Evolutionary conservation across 2,113 vertebrate species (phyloP), one percentile per base, ranked within the genome.

Genomic region (Ophiodon elongatus): DNA sequence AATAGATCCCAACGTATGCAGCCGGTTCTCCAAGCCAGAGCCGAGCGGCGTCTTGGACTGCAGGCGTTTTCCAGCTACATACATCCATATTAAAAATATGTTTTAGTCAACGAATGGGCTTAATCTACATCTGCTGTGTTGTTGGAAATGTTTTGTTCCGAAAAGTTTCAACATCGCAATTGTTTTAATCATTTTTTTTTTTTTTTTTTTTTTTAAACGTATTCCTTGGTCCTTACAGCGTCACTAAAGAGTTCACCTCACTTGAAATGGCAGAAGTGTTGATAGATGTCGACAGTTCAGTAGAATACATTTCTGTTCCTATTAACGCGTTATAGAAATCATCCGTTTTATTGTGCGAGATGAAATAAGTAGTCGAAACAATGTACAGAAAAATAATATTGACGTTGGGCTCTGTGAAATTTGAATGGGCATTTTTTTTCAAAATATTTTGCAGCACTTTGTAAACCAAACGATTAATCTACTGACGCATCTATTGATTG

Each of bases 1-100:
- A 90, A 84, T 64, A 41, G 63, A 85, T 77, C 78, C 83, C 47
- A 80, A 85, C 77, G 79, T 79, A 63, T 78, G 77, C 75, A 78
- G 84, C 69, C 52, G 50, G 72, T 70, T 85, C 56, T 73, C 71
- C 83, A 84, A 81, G 80, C 52, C 35, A 3, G 33, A 41, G 21
- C 0, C 13, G 45, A 79, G 74, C n/a, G 10, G 23, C 27, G 72
- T 56, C 59, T 54, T 57, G n/a, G 66, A 67, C 76, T 74, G 68
- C 47, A 47, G 80, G 83, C 74, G 4, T 0, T 84, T 76, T 80
- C 67, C 25, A 25, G 52, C 8, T 23, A 57, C 47, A 23, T 25
- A 71, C 82, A 66, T 77, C 25, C 50, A 63, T 41, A 73, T 31
- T n/a, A 29, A 19, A 69, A 70, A 35, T 73, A 25, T 9, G 33